Evolutionary conservation across 2,888 invertebrate genomes (phyloP), one percentile per base, ranked within the genome.

Genomic region (Mythimna impura): DNA sequence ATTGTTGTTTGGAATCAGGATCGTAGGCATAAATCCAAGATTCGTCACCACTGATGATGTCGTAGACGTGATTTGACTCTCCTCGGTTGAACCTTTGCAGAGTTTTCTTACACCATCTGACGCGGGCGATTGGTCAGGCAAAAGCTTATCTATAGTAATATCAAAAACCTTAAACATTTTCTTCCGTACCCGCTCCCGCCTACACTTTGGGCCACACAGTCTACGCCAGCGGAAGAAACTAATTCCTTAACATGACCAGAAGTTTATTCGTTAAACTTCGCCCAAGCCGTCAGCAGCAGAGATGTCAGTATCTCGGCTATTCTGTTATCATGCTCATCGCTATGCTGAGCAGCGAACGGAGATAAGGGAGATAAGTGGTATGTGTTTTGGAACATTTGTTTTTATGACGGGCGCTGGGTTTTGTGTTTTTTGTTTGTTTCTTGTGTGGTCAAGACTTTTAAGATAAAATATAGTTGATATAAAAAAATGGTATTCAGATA

Each of bases 231-330:
- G 93, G 94, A 93, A 93, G 94, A 94, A 94, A 93, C 93, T 94
- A 94, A 94, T 94, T 93, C 91, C 93, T 93, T 91, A 92, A 91
- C 94, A 91, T 91, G 90, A 87, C 89, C 84, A 82, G 85, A 94
- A 94, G 91, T 94, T 94, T 94, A 93, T 94, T 94, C 94, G 94
- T 94, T 94, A 93, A 94, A 94, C 91, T 94, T 93, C 73, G 73
- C 62, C 81, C 83, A 71, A 84, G 88, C 87, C 88, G 91, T 91
- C 91, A 90, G 78, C 78, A 82, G 54, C 90, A 91, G 85, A 81
- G 66, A 75, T 74, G 85, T 73, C 84, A 77, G 73, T 66, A 80
- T 79, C 84, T 78, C 71, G 55, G 79, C 76, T 76, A 80, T 86
- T 84, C 73, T 78, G 77, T 83, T 86, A 79, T 82, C 84, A 82